Evolutionary conservation across 1,140 invertebrate species (phyloP), one percentile per base, ranked within the genome.

Genomic region (Pinna nobilis): DNA sequence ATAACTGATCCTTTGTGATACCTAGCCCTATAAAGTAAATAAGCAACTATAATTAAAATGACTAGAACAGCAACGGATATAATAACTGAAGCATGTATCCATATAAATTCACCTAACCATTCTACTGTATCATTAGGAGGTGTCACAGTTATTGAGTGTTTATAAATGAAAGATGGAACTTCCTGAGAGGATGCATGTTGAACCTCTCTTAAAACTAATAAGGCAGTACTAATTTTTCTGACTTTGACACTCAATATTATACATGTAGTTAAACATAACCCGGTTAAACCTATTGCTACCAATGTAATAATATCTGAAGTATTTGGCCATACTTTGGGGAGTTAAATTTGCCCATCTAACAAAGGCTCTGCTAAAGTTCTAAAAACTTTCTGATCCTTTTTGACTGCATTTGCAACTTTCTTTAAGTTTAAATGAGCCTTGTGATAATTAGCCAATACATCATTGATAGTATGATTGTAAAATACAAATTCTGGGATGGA

Each of bases 331-430:
- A 25, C 28, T 32, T 53, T 32, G 23, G 65, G 15, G 4, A 74
- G 37, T 5, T 20, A 20, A 20, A 61, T 68, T 44, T 67, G 33
- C 18, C 71, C 30, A 57, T 50, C 44, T 20, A 74, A 59, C 15
- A 74, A 61, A 7, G 64, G 55, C 53, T 68, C 71, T 32, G 64
- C n/a, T 25, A 74, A 25, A 60, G 71, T 60, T 63, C 68, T 67
- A 53, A 74, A 74, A 44, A 68, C 68, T 18, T 51, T 33, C 25
- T 60, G 25, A 41, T 74, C 71, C 4, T 74, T 60, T 39, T 53
- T 53, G 23, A 63, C 59, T 15, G 71, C 71, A 3, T 18, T 18
- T 1, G 53, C 50, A 37, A 57, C 65, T 72, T 44, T 57, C 30
- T 60, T 72, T 11, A 65, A 33, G 65, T 33, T 72, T 1, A 72